phyloP scores from a whole-genome alignment of 2,797 vertebrate species.

The Liasis olivaceus region DNA sequence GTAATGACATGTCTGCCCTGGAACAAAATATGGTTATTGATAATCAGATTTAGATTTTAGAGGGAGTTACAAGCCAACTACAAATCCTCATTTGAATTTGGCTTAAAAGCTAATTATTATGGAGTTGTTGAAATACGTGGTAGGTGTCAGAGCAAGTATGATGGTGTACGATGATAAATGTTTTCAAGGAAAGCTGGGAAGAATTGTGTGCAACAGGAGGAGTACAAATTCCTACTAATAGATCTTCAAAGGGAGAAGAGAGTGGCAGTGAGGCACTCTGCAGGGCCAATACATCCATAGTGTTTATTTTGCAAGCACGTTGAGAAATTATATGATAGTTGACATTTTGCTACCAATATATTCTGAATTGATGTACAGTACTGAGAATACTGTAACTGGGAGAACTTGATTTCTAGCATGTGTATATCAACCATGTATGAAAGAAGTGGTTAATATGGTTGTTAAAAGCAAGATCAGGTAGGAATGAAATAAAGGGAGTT shows the following conservation, averaged over 20 bases:
- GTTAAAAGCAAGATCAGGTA: background rate
- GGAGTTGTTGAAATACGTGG: background rate
- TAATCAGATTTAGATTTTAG: background rate
- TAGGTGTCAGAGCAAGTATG: background rate
- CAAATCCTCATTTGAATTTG: background rate
- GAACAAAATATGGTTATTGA: background rate
- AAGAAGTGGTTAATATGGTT: background rate
- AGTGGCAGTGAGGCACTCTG: background rate
- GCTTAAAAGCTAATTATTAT: background rate
- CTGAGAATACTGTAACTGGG: background rate
- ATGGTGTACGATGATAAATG: too few relatives aligned
- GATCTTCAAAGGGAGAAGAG: background rate
- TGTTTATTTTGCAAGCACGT: background rate
- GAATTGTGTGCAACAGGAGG: background rate
- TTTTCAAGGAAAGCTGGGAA: background rate
- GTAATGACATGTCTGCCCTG: background rate
- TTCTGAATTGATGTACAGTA: background rate
- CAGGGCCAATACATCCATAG: background rate
- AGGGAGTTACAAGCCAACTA: background rate
- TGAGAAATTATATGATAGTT: background rate
- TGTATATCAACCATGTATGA: background rate
- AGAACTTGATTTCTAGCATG: background rate
- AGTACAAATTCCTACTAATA: background rate
- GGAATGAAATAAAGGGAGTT: background rate
- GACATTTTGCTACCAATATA: background rate